A percentile compares a stretch with the other conserved stretches of the same genome.
phyloP scores from a whole-genome alignment of 2,888 invertebrate species.

The Drosophila yooni region DNA sequence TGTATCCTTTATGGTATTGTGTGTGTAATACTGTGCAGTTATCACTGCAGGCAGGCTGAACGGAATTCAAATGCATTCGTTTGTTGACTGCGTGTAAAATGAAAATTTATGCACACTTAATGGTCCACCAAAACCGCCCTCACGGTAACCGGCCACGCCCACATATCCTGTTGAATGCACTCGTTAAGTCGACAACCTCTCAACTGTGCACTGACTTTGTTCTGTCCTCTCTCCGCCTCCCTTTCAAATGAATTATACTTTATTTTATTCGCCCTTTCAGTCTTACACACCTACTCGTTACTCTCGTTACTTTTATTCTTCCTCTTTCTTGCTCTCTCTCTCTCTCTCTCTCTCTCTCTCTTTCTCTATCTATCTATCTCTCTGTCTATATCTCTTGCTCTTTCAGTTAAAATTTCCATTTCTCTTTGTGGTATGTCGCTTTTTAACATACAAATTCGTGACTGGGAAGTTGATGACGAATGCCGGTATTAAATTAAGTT shows the following conservation, averaged over 20 bases:
- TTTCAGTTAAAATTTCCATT: constrained; percentile 28
- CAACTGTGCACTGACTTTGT: constrained; percentile 13
- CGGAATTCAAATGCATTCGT: constrained; percentile 57
- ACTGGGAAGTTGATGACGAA: constrained; percentile 61
- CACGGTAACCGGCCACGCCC: constrained; percentile 36
- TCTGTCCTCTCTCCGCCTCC: neutral
- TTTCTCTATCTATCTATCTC: neutral
- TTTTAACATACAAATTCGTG: constrained; percentile 55
- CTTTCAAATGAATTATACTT: constrained; percentile 61
- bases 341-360: neutral
- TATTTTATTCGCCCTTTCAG: constrained; percentile 43
- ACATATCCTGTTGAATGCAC: constrained; percentile 60
- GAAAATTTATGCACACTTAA: constrained; percentile 72
- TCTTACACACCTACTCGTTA: constrained; percentile 2
- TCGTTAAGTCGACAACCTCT: constrained; percentile 52
- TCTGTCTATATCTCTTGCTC: neutral
- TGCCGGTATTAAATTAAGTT: constrained; percentile 55
- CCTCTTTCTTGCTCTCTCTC: neutral
- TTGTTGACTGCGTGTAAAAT: constrained; percentile 54
- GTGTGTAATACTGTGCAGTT: constrained; percentile 25
- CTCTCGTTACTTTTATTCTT: neutral
- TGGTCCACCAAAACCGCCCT: constrained; percentile 36
- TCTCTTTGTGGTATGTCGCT: constrained; percentile 56
- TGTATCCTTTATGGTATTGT: neutral
- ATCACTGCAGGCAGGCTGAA: constrained; percentile 36